Base-by-base conservation (phyloP, 23 tunicate species). In the Trididemnum miniatum region DNA sequence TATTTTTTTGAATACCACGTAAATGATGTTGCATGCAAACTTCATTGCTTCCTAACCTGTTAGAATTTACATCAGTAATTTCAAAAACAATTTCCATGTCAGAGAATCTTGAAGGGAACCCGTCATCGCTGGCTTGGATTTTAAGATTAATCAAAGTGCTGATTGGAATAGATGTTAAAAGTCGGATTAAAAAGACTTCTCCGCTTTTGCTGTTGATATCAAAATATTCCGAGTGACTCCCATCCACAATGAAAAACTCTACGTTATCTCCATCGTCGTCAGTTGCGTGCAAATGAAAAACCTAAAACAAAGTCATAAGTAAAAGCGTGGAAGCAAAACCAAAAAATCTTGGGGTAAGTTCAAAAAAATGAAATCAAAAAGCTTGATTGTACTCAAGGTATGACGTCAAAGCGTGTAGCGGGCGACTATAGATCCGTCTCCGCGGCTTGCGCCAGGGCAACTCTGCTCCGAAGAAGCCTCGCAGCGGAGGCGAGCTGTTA, bases 91-190 rank as follows among this genome's bases (percentile, higher is more conserved):
- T 20, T 18, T 71, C 40, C 54, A 64, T 24, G 0, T 71, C 80
- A 50, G 81, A 5, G 20, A 22, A 51, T 33, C 35, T 71, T 15
- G 75, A 5, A 0, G 97, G 97, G 23, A 87, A 72, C 0, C 97
- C 97, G 65, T 83, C 75, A 79, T 92, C 97, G 0, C 69, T 37
- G 1, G 78, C 97, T n/a, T 35, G 49, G 0, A 92, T 82, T 25
- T 27, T 49, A 0, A 87, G 23, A 20, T 76, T 12, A 24, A 92
- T 34, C 26, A 20, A 7, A 12, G 86, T 30, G 7, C 83, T 52
- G 29, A 74, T 34, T 54, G 33, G 44, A 74, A 90, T 31, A 32
- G 28, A 44, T 1, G 51, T 34, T 18, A 77, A 20, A 7, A 63
- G 39, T 35, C 44, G 27, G 51, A 51, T 25, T 15, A 67, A 59